phyloP scores from a whole-genome alignment of 2,113 vertebrate genomes.

The Parus major region DNA sequence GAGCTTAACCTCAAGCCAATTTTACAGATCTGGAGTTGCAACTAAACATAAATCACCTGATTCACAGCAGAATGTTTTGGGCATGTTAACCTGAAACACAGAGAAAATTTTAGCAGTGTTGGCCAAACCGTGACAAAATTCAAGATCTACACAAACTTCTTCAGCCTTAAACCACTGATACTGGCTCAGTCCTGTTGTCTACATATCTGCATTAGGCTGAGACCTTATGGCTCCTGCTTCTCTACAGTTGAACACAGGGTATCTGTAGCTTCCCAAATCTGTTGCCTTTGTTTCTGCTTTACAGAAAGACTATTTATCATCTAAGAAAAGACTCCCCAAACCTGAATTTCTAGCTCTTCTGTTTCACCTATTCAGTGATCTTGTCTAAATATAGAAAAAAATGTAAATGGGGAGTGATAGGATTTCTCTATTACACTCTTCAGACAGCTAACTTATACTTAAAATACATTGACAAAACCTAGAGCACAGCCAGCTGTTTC shows the following conservation, averaged over 20 bases:
- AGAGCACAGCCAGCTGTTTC: background rate
- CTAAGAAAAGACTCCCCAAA: background rate
- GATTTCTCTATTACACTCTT: constrained; percentile 11
- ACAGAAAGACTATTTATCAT: background rate
- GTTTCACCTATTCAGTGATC: background rate
- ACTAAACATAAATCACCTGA: constrained; percentile 38
- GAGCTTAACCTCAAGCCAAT: background rate
- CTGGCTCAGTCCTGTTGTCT: background rate
- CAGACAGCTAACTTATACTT: constrained; percentile 28
- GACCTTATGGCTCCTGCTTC: background rate
- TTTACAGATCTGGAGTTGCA: constrained; percentile 7
- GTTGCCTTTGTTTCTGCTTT: background rate
- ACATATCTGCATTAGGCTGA: background rate
- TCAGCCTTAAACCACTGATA: background rate
- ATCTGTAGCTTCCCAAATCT: background rate
- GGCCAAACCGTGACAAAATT: background rate
- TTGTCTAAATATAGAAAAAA: background rate
- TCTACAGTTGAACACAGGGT: background rate
- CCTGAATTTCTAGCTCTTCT: background rate
- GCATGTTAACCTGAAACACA: background rate
- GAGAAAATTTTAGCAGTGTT: background rate
- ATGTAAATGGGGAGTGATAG: background rate
- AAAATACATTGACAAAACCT: background rate
- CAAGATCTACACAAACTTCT: background rate
- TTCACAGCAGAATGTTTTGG: background rate